These are phyloP conservation scores for Oncorhynchus masou DNA, from an alignment of 2,113 vertebrate species.

Conservation along the genomic window DNA sequence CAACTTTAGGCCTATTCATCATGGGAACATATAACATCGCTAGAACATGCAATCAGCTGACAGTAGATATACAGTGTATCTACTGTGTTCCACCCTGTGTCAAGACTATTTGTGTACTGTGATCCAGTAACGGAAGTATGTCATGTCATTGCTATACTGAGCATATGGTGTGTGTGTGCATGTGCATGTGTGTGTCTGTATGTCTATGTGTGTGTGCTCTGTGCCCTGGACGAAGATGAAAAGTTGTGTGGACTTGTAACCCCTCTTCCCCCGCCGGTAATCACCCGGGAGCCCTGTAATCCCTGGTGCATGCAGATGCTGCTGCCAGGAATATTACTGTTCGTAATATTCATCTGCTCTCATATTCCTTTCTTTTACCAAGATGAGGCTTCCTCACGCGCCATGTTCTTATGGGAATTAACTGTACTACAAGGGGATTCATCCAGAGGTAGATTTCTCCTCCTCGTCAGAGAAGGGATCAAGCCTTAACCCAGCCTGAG, in stretches of 20 bases:
- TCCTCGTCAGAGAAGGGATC: slow-evolving; percentile 67
- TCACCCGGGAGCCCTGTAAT: slow-evolving; percentile 86
- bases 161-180: background rate
- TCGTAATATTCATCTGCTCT: slow-evolving; percentile 85
- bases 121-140: background rate
- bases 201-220: slow-evolving; percentile 37
- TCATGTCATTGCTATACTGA: background rate
- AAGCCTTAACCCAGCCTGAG: slow-evolving; percentile 65
- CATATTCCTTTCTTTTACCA: slow-evolving; percentile 76
- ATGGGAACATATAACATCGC: too few species aligned
- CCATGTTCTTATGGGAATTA: slow-evolving; percentile 76
- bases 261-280: slow-evolving; percentile 80
- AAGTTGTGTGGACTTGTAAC: slow-evolving; percentile 75
- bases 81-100: background rate
- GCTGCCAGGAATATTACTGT: slow-evolving; percentile 84
- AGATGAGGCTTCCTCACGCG: slow-evolving; percentile 70
- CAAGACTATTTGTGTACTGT: background rate
- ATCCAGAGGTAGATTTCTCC: slow-evolving; percentile 77
- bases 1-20: too few species aligned
- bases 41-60: too few species aligned
- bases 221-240: slow-evolving; percentile 68
- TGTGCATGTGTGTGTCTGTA: background rate
- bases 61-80: too few species aligned
- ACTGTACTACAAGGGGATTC: slow-evolving; percentile 81
- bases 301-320: slow-evolving; percentile 80